phyloP scores from a whole-genome alignment of 2,888 invertebrate genomes.

The Caenorhabditis imperialis region DNA sequence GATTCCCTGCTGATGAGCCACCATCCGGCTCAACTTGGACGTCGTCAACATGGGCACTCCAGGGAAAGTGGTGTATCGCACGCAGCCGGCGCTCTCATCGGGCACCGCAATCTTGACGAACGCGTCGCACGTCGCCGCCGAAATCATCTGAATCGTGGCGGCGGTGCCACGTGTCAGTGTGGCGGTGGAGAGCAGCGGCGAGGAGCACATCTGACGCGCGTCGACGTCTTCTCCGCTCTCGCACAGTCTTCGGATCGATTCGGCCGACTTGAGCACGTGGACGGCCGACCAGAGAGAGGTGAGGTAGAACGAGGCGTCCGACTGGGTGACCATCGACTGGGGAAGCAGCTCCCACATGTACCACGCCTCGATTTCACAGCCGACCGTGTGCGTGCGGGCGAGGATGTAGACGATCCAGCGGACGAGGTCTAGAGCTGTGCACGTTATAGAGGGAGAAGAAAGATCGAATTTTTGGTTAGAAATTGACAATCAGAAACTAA shows the following conservation, averaged over 20 bases:
- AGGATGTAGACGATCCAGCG: constrained; percentile 93
- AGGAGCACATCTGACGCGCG: constrained; percentile 30
- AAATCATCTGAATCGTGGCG: neutral
- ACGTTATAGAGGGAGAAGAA: too few species aligned
- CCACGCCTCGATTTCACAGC: constrained; percentile 94
- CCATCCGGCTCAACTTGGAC: constrained; percentile 89
- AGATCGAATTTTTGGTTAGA: too few species aligned
- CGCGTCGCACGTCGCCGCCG: constrained; percentile 47
- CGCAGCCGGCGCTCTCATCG: constrained; percentile 92
- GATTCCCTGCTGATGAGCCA: constrained; percentile 93
- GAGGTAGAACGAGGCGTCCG: constrained; percentile 94
- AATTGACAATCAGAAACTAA: constrained; percentile 75
- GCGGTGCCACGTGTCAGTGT: constrained; percentile 45
- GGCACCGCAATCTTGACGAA: constrained; percentile 90
- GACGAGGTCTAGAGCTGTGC: constrained; percentile 87
- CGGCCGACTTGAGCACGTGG: constrained; percentile 86
- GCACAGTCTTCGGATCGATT: constrained; percentile 66
- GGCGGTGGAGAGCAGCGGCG: constrained; percentile 52
- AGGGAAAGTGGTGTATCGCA: constrained; percentile 87
- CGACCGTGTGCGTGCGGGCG: constrained; percentile 89
- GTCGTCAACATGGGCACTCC: constrained; percentile 94
- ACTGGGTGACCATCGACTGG: constrained; percentile 84
- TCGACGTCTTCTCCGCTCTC: too few species aligned
- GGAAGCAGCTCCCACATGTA: constrained; percentile 95
- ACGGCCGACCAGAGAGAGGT: constrained; percentile 94